Conservation (phyloP, 2,888 invertebrate genomes). For the Mesoligia furuncula region DNA sequence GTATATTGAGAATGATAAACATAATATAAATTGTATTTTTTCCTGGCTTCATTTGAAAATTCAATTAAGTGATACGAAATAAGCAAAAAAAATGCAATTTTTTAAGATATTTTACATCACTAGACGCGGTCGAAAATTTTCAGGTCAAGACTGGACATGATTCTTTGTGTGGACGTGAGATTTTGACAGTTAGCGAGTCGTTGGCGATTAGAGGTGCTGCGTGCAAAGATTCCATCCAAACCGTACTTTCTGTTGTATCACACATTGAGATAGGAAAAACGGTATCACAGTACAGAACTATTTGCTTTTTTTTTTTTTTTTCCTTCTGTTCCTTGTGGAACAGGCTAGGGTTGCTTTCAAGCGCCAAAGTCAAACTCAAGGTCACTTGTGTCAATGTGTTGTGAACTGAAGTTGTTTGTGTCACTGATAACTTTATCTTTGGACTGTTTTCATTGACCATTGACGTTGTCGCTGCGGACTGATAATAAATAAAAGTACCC, state of each 20-base stretch:
- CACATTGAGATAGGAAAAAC: too few species aligned
- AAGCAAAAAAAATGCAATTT: too few species aligned
- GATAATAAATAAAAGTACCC: background rate
- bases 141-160: too few species aligned
- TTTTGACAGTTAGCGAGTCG: background rate
- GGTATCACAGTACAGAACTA: conserved; percentile 22
- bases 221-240: background rate
- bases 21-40: too few species aligned
- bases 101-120: too few species aligned
- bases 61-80: too few species aligned
- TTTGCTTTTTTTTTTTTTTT: too few species aligned
- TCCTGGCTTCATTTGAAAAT: too few species aligned
- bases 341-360: background rate
- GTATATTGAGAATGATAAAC: too few species aligned
- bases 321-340: too few species aligned
- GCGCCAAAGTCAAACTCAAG: conserved; percentile 11
- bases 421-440: conserved; percentile 10
- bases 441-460: conserved; percentile 29
- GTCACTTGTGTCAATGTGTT: conserved; percentile 12
- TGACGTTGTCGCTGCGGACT: background rate
- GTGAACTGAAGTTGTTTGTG: background rate
- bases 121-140: too few species aligned
- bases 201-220: too few species aligned
- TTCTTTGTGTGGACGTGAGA: background rate
- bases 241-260: background rate